Evolutionary conservation across 2,113 vertebrate genomes (phyloP).

Genomic region (Pachyramphus minor): DNA sequence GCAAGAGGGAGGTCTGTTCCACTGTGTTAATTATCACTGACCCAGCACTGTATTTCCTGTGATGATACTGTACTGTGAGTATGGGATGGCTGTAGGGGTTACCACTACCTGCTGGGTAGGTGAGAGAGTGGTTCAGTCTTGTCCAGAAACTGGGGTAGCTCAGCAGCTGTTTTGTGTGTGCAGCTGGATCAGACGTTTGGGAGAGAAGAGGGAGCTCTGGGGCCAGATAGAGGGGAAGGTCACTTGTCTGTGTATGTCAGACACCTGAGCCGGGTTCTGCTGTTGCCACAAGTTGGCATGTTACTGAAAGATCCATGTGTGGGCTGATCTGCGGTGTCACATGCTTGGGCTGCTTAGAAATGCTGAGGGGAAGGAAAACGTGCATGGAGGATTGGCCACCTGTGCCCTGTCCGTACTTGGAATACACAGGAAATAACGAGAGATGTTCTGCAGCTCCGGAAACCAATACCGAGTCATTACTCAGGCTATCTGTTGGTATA

Average conservation of each 20-base stretch:
- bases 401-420: neutral
- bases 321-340: neutral
- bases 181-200: neutral
- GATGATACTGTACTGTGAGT: neutral
- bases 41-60: neutral
- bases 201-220: neutral
- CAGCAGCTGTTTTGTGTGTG: too few relatives aligned
- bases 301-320: fast-evolving
- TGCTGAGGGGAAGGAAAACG: neutral
- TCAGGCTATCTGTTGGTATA: neutral
- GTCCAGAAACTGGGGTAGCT: neutral
- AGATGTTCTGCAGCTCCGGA: slow-evolving; percentile 24
- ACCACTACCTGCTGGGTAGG: too few relatives aligned
- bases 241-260: neutral
- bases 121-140: fast-evolving
- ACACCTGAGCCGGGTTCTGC: fast-evolving
- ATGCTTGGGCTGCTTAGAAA: neutral
- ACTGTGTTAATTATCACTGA: neutral
- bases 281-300: fast-evolving
- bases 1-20: neutral
- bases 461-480: neutral
- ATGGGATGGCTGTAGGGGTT: neutral
- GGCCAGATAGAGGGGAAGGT: neutral
- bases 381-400: neutral
- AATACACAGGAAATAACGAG: slow-evolving; percentile 3